Conservation (phyloP, 2,888 invertebrate genomes). For the Microctonus aethiopoides region DNA sequence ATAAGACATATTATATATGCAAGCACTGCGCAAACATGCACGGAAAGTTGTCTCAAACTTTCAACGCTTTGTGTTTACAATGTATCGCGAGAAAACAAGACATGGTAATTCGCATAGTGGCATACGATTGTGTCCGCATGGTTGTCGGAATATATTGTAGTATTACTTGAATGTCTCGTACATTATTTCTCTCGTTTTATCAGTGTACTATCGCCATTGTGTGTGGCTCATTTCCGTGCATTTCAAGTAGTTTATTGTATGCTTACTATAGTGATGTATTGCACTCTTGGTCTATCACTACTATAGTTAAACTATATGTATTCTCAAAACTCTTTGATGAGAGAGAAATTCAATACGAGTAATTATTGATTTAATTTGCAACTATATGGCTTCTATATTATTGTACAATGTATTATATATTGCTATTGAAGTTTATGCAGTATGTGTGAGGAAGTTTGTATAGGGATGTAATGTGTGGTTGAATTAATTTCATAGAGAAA, state of each 20-base stretch:
- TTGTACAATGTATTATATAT: background rate
- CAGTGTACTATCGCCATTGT: no score
- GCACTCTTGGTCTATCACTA: conserved; percentile 1
- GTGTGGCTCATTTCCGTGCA: conserved; percentile 4
- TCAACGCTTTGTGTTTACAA: conserved; percentile 38
- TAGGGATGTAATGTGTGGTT: background rate
- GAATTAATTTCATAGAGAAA: background rate
- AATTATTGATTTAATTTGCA: conserved; percentile 12
- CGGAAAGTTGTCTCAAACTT: conserved; percentile 25
- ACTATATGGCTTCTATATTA: background rate
- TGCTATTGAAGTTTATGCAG: background rate
- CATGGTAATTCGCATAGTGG: conserved; percentile 39
- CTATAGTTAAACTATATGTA: background rate
- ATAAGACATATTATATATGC: no score
- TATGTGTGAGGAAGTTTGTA: no score
- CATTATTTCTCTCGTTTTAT: no score
- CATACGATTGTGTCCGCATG: background rate
- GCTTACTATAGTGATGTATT: no score
- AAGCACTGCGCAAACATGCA: background rate
- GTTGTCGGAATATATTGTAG: no score
- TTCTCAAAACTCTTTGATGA: conserved; percentile 12
- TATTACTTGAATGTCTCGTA: background rate
- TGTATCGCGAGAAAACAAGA: conserved; percentile 43
- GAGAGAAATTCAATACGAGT: conserved; percentile 18
- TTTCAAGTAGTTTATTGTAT: no score